phyloP scores from a whole-genome alignment of 1,140 invertebrate genomes.

The Pentalonia nigronervosa region DNA sequence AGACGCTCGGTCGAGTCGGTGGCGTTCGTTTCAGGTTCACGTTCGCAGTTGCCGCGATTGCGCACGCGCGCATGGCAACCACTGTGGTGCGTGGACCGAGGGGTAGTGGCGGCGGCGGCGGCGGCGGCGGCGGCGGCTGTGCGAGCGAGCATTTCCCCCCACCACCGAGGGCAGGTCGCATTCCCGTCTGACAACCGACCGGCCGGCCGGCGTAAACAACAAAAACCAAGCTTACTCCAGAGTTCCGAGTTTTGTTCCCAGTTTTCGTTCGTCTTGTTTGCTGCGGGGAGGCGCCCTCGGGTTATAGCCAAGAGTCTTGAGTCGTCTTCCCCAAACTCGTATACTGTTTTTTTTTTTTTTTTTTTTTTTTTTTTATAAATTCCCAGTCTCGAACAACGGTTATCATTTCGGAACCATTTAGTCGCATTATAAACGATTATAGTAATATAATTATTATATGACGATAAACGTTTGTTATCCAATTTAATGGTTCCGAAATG shows the following conservation, averaged over 20 bases:
- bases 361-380: neutral
- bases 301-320: too few species aligned
- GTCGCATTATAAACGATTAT: neutral
- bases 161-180: neutral
- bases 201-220: constrained; percentile 7
- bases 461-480: too few species aligned
- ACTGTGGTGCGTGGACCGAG: neutral
- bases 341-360: too few species aligned
- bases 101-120: neutral
- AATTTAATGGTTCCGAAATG: too few species aligned
- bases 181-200: constrained; percentile 24
- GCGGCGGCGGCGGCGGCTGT: neutral
- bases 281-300: neutral
- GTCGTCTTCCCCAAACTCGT: neutral
- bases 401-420: neutral
- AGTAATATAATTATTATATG: too few species aligned
- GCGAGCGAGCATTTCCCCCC: constrained; percentile 30
- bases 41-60: neutral
- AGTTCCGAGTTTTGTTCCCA: neutral
- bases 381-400: neutral
- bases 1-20: neutral
- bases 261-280: neutral
- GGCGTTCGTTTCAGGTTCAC: constrained; percentile 3
- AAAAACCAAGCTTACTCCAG: neutral
- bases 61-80: constrained; percentile 6